Evolutionary conservation across 2,113 vertebrate genomes (phyloP), one percentile per base, ranked within the genome.

Genomic region (Miniopterus natalensis): DNA sequence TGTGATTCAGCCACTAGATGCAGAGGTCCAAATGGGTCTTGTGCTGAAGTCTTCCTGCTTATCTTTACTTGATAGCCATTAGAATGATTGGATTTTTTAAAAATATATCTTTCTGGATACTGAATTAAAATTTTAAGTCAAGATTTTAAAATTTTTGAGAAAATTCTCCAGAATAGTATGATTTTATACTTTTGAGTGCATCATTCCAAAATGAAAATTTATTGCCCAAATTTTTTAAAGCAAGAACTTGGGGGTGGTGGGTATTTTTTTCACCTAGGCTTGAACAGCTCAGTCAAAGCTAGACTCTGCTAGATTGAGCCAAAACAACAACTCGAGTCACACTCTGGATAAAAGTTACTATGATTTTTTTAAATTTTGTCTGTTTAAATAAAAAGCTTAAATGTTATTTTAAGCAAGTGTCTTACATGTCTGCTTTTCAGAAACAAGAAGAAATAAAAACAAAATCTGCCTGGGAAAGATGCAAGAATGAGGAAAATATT

Each of bases 391-490:
- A 94, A 94, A 95, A 77, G n/a, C 20, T 66, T 66, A 90, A 94
- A 74, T 96, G 75, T 73, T 87, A 92, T 95, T 96, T 96, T 88
- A 90, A 93, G 47, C 55, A 93, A 96, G 17, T 92, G 80, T 21
- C 87, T 96, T 95, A 36, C 80, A 61, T 85, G 84, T 97, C 90
- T 95, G 49, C 68, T 96, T 96, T 96, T 71, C 73, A 90, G 65
- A 95, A 96, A 96, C 59, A 88, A 59, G 87, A 90, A 45, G 91
- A 98, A 96, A 96, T 80, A 96, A 87, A 96, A 97, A 90, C 94
- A 98, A 96, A 98, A 96, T 97, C 92, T 96, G 94, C 53, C 87
- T 71, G 4, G 29, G 59, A 87, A 97, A 88, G 92, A 65, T 70
- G 49, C 63, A 79, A 92, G 45, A 53, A 88, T n/a, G 71, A 94